phyloP scores from a whole-genome alignment of 2,113 vertebrate genomes.

The Barnardius zonarius region DNA sequence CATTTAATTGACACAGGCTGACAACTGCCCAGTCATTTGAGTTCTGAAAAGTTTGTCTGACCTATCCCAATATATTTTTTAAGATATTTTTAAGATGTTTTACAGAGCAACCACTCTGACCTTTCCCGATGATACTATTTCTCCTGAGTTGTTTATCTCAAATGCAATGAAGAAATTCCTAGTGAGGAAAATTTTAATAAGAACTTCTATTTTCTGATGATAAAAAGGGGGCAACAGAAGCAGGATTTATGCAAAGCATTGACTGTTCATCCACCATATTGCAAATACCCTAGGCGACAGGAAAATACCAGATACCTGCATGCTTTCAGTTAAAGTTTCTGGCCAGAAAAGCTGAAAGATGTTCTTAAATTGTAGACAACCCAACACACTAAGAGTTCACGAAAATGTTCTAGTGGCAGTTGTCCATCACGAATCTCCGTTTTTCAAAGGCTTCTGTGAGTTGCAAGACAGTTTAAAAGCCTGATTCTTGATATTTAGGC shows the following conservation, averaged over 20 bases:
- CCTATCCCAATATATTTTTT: background rate
- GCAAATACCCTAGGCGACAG: background rate
- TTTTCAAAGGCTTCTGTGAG: background rate
- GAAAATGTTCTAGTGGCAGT: background rate
- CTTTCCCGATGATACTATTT: background rate
- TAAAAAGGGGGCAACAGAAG: background rate
- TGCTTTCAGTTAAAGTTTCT: background rate
- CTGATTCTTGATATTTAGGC: background rate
- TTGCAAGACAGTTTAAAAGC: background rate
- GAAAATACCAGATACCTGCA: background rate
- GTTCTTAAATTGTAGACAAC: background rate
- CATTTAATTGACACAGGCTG: background rate
- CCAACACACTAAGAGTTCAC: background rate
- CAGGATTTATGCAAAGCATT: background rate
- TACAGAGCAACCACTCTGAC: background rate
- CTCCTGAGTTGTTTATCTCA: conserved; percentile 11
- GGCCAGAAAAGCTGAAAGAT: background rate
- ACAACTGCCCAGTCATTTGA: background rate
- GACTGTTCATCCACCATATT: background rate
- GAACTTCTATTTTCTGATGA: background rate
- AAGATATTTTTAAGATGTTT: background rate
- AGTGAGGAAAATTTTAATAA: conserved; percentile 2
- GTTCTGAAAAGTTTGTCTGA: conserved; percentile 1
- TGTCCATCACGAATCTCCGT: background rate
- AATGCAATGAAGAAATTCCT: conserved; percentile 21